A percentile compares a stretch with the other conserved stretches of the same genome.
Conservation (phyloP, 2,888 invertebrate genomes). For the Byasa hedistus region DNA sequence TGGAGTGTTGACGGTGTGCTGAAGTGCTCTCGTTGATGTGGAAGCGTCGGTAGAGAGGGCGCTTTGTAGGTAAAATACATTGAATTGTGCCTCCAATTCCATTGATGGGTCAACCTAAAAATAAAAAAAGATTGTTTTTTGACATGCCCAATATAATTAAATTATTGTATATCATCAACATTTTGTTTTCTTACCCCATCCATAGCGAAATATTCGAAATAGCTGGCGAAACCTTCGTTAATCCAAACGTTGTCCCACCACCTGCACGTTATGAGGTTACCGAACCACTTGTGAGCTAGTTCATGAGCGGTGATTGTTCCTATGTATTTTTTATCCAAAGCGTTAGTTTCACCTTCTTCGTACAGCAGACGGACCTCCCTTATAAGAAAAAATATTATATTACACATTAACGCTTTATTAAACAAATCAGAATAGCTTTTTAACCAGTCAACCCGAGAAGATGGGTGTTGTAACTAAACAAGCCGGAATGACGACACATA, state of each 20-base stretch:
- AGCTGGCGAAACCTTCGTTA: slow-evolving; percentile 87
- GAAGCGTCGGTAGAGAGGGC: slow-evolving; percentile 73
- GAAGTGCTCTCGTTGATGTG: slow-evolving; percentile 78
- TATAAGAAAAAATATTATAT: slow-evolving; percentile 25
- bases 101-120: slow-evolving; percentile 57
- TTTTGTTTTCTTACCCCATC: slow-evolving; percentile 54
- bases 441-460: too few species aligned
- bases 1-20: slow-evolving; percentile 79
- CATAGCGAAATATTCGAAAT: slow-evolving; percentile 83
- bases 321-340: slow-evolving; percentile 63
- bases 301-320: slow-evolving; percentile 80
- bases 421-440: not conserved
- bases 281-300: slow-evolving; percentile 89
- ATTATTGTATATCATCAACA: not conserved
- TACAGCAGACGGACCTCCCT: slow-evolving; percentile 70
- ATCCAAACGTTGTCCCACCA: slow-evolving; percentile 89
- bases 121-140: not conserved
- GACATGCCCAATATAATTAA: too few species aligned
- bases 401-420: not conserved
- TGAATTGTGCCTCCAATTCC: slow-evolving; percentile 85
- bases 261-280: slow-evolving; percentile 84
- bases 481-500: too few species aligned
- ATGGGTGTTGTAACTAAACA: too few species aligned
- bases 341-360: slow-evolving; percentile 66
- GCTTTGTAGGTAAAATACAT: slow-evolving; percentile 83